Base-by-base conservation (phyloP, 2,888 invertebrate species). In the Pocota personata region DNA sequence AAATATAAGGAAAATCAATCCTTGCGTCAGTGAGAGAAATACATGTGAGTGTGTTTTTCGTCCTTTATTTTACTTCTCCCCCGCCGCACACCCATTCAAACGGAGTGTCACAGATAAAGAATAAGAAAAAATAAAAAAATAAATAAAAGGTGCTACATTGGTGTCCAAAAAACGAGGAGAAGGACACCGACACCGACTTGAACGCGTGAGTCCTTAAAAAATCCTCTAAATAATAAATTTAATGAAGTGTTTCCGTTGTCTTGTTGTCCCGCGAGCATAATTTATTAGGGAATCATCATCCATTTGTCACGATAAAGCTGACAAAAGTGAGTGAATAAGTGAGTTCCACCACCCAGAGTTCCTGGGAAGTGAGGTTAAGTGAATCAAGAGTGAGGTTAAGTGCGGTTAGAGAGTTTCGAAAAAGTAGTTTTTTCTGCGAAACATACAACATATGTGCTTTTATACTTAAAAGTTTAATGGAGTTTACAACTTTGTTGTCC, bases 221-320 rank as follows among this genome's bases (percentile, higher is more conserved):
- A 78, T 72, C 67, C 67, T 79, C 67, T 78, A 83, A 83, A 83
- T 73, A 83, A 73, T 78, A 73, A 78, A 79, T 78, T 78, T 73
- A 72, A 78, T 79, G 46, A 73, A 83, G 73, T 73, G 67, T 64
- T 75, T 58, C 55, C 66, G 58, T 43, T 80, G 52, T 52, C 55
- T 69, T 46, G 27, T 55, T 40, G 80, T 71, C 69, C 69, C 80
- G 52, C 30, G 69, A 75, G 58, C 16, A 75, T 80, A 84, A 71
- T 75, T 84, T 80, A 84, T 80, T 58, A 69, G 32, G n/a, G 32
- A 84, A 75, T 84, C 79, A 75, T 69, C 79, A 67, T 32, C 35
- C 58, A 67, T 82, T 82, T 71, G 62, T 69, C 62, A 75, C 43
- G 52, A 52, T 43, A 52, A 46, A 52, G 35, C 73, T 43, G n/a